Percentiles rank a stretch among this genome's conserved stretches.
Conservation (phyloP, 2,797 vertebrate species). For the Pangasius mekongensis region DNA sequence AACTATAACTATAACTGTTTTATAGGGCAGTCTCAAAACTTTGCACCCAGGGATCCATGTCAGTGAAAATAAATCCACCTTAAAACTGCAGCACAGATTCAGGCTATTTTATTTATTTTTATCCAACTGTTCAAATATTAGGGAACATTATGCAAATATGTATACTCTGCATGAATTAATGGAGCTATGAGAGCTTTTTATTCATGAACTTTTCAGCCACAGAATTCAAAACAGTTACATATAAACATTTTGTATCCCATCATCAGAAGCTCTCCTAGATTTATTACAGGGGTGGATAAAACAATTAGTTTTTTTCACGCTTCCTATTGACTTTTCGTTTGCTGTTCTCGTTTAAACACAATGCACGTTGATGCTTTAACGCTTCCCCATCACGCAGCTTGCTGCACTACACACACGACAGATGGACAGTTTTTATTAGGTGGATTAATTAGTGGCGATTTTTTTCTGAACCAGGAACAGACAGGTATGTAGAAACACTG, state of each 20-base stretch:
- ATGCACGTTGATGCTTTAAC: background rate
- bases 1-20: background rate
- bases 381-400: background rate
- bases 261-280: background rate
- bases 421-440: background rate
- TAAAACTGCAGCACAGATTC: background rate
- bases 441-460: background rate
- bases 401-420: background rate
- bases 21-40: constrained; percentile 8
- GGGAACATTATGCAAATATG: constrained; percentile 17
- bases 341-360: background rate
- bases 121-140: constrained; percentile 20
- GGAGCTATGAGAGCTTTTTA: background rate
- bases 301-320: background rate
- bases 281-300: background rate
- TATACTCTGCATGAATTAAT: constrained; percentile 2
- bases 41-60: background rate
- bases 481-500: background rate
- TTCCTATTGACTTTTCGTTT: background rate
- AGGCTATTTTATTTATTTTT: constrained; percentile 2
- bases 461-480: background rate
- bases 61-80: background rate
- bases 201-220: background rate
- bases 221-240: background rate
- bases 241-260: background rate